phyloP scores from a whole-genome alignment of 2,888 invertebrate species.

The Ashinkailepas kermadecensis region DNA sequence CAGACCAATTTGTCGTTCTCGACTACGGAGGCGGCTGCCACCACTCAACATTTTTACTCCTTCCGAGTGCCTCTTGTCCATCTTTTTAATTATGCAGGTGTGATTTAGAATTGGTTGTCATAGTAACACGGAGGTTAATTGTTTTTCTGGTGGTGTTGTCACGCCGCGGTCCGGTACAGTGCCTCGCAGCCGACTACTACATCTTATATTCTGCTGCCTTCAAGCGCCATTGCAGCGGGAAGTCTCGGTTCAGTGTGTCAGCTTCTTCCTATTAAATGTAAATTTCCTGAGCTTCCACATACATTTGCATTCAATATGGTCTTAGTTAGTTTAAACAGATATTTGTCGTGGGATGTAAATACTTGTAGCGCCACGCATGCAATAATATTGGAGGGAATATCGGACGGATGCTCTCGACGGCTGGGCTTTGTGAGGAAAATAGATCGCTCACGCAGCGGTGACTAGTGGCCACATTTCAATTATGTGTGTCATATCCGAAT shows the following conservation, averaged over 20 bases:
- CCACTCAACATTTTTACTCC: conserved; percentile 13
- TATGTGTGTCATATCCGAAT: too few relatives aligned
- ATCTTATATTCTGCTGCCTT: too few relatives aligned
- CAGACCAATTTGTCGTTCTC: background rate
- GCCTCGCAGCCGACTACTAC: too few relatives aligned
- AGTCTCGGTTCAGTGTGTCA: too few relatives aligned
- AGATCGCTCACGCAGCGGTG: too few relatives aligned
- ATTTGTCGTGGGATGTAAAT: background rate
- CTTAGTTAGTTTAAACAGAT: background rate
- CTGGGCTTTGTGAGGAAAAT: too few relatives aligned
- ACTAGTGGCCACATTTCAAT: too few relatives aligned
- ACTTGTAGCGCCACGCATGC: background rate
- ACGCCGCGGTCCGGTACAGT: background rate
- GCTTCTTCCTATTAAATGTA: background rate
- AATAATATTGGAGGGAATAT: background rate
- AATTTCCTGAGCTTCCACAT: background rate
- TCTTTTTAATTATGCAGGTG: background rate
- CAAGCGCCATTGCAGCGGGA: too few relatives aligned
- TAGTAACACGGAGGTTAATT: background rate
- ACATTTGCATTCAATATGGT: background rate
- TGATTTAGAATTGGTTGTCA: background rate
- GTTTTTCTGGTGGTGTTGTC: background rate
- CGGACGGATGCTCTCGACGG: too few relatives aligned
- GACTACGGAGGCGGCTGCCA: background rate
- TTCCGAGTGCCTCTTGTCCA: background rate